Conservation (phyloP, 2,888 invertebrate genomes). For the Dione juno region DNA sequence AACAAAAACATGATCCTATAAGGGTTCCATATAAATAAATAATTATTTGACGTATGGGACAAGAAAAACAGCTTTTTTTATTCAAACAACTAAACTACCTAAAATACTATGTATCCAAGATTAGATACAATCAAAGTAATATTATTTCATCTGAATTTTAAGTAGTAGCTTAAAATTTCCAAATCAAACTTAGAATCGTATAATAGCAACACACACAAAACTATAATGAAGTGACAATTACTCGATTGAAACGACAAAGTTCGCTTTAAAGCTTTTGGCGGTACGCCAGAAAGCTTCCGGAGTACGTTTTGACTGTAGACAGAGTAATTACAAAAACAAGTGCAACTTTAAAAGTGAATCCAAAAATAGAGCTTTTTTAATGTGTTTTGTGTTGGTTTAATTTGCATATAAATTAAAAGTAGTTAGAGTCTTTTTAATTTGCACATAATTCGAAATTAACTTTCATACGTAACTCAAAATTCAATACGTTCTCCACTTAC, state of each 20-base stretch:
- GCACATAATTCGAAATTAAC: too few species aligned
- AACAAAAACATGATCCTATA: too few species aligned
- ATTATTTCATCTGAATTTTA: too few species aligned
- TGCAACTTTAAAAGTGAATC: constrained; percentile 20
- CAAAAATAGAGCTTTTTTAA: constrained; percentile 10
- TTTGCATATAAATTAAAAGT: not conserved
- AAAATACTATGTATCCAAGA: too few species aligned
- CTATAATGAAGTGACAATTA: constrained; percentile 30
- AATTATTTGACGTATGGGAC: too few species aligned
- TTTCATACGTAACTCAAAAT: too few species aligned
- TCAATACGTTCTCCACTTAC: too few species aligned
- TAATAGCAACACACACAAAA: constrained; percentile 18
- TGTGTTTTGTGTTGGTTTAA: not conserved
- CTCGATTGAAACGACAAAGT: constrained; percentile 28
- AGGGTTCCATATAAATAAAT: too few species aligned
- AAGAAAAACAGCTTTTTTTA: too few species aligned
- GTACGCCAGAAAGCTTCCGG: constrained; percentile 13
- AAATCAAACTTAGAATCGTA: not conserved
- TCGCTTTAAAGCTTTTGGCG: constrained; percentile 24
- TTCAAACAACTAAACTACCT: too few species aligned
- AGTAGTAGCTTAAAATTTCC: not conserved
- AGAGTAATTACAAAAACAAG: constrained; percentile 26
- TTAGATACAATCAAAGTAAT: too few species aligned
- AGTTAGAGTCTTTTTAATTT: not conserved
- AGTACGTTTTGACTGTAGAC: constrained; percentile 25